These are phyloP conservation scores for Mormyrops attenuatus DNA, from an alignment of 2,797 vertebrate genomes.

Conservation along the genomic window DNA sequence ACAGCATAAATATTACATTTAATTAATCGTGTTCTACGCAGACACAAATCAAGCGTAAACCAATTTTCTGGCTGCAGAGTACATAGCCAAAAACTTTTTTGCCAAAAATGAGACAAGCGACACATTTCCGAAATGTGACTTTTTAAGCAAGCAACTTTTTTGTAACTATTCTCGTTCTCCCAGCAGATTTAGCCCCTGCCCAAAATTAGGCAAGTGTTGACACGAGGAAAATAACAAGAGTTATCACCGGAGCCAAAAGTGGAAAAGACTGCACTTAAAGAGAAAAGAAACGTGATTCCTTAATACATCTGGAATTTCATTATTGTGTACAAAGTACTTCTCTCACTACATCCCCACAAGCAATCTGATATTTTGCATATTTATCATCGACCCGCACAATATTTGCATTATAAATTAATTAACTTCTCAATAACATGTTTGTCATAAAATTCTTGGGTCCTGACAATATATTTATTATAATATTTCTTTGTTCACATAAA, in stretches of 20 bases:
- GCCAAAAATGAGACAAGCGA: background rate
- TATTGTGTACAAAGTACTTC: background rate
- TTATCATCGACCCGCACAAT: background rate
- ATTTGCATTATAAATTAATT: background rate
- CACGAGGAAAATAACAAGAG: background rate
- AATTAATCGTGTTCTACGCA: background rate
- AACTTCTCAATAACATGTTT: background rate
- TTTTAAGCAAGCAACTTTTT: background rate
- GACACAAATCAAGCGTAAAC: background rate
- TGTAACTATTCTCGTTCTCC: background rate
- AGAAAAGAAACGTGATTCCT: background rate
- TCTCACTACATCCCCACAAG: background rate
- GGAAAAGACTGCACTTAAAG: background rate
- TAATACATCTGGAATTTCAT: background rate
- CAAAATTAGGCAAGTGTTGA: background rate
- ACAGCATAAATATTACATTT: background rate
- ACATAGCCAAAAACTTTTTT: background rate
- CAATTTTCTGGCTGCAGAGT: background rate
- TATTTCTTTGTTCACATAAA: background rate
- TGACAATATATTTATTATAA: background rate
- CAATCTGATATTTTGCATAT: background rate
- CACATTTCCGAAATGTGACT: background rate
- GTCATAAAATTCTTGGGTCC: background rate
- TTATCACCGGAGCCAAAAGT: background rate
- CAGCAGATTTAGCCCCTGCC: background rate